Conservation (phyloP, 2,888 invertebrate genomes). For the Lasioglossum vierecki region DNA sequence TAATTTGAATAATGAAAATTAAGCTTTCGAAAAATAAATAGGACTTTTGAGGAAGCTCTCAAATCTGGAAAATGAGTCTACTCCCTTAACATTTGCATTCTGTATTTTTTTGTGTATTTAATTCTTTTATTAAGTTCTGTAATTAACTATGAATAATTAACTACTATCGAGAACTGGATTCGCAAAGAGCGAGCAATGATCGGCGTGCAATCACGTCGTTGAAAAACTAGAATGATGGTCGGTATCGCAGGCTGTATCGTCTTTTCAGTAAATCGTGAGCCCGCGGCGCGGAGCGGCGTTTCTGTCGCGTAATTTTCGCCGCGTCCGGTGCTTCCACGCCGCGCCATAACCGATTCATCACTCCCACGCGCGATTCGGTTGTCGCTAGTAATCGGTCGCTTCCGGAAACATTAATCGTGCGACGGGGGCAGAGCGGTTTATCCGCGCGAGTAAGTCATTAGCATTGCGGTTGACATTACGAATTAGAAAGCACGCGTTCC, state of each 20-base stretch:
- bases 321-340: not conserved
- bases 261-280: not conserved
- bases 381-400: conserved; percentile 61
- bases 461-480: conserved; percentile 69
- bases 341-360: conserved; percentile 60
- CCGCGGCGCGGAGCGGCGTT: not conserved
- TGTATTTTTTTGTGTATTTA: no score
- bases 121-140: no score
- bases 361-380: conserved; percentile 51
- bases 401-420: conserved; percentile 71
- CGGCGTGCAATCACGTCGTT: no score
- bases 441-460: conserved; percentile 68
- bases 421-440: conserved; percentile 43
- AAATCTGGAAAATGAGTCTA: no score
- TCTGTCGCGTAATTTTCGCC: conserved; percentile 22
- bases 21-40: no score
- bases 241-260: not conserved
- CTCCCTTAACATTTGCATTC: no score
- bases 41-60: no score
- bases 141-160: no score
- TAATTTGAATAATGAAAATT: no score
- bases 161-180: no score
- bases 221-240: not conserved
- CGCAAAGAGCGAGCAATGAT: no score
- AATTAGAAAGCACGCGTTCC: conserved; percentile 72